Conservation (phyloP, 2,113 vertebrate genomes). For the Vireo altiloquus region DNA sequence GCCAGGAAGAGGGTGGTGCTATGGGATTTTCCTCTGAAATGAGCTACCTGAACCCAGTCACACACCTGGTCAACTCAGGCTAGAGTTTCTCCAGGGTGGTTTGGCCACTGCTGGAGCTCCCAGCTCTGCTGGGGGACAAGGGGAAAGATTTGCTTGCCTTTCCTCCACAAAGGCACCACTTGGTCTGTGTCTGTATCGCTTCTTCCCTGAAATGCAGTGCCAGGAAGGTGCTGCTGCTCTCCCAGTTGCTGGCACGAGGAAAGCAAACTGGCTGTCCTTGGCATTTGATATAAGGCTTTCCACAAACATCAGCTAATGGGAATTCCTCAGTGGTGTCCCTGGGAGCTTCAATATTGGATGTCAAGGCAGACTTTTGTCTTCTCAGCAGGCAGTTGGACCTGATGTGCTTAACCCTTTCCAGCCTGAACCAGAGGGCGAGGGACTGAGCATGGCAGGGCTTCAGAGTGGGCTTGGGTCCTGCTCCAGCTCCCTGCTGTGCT, state of each 20-base stretch:
- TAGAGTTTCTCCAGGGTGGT: background rate
- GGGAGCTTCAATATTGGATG: slow-evolving; percentile 60
- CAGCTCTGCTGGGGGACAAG: background rate
- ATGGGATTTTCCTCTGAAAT: background rate
- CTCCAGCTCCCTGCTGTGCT: background rate
- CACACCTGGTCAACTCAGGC: background rate
- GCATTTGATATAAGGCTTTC: slow-evolving; percentile 33
- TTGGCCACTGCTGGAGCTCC: background rate
- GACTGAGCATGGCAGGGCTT: background rate
- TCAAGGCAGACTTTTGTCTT: slow-evolving; percentile 56
- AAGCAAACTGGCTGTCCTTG: background rate
- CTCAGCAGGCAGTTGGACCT: slow-evolving; percentile 7
- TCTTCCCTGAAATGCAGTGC: background rate
- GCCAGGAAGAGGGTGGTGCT: background rate
- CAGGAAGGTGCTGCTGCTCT: background rate
- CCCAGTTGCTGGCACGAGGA: background rate
- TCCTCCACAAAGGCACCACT: background rate
- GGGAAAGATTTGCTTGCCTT: background rate
- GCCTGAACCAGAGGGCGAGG: background rate
- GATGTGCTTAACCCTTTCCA: slow-evolving; percentile 47
- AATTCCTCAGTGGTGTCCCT: slow-evolving; percentile 51
- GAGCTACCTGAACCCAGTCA: background rate
- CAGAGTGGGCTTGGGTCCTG: background rate
- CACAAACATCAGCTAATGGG: slow-evolving; percentile 61
- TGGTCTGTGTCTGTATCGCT: rapidly evolving